Evolutionary conservation across 2,113 vertebrate species (phyloP).

Genomic region (Albula glossodonta): DNA sequence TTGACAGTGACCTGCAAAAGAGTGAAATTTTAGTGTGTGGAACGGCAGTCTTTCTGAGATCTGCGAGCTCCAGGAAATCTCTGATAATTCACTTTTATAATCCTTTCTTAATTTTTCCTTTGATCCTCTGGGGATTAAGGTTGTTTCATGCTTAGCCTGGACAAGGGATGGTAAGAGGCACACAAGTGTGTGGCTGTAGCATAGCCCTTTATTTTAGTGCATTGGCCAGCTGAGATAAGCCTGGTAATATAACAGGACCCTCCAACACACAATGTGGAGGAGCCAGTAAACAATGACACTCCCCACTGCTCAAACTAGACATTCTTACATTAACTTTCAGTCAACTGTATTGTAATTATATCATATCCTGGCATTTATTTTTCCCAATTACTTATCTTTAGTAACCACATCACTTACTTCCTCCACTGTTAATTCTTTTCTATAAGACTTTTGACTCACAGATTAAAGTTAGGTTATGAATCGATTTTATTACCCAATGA

Average conservation of each 20-base stretch:
- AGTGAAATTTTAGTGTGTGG: background rate
- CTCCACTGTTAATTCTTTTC: too few species aligned
- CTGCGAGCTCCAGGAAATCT: background rate
- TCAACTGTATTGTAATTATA: too few species aligned
- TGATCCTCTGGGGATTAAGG: background rate
- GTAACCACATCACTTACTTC: too few species aligned
- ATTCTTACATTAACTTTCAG: too few species aligned
- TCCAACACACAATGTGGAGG: background rate
- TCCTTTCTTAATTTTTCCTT: constrained; percentile 6
- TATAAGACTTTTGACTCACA: too few species aligned
- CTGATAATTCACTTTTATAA: background rate
- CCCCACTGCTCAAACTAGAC: background rate
- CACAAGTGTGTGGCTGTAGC: background rate
- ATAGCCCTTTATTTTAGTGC: background rate
- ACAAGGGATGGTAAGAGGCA: background rate
- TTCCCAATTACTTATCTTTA: too few species aligned
- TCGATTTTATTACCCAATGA: too few species aligned
- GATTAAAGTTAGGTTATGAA: too few species aligned
- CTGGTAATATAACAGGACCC: background rate
- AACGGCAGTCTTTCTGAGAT: background rate
- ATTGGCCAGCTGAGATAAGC: background rate
- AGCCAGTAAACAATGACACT: background rate
- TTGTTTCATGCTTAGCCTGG: background rate
- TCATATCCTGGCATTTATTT: too few species aligned
- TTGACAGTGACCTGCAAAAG: background rate